Base-by-base conservation (phyloP, 2,888 invertebrate species). In the Xanthorhoe spadicearia region DNA sequence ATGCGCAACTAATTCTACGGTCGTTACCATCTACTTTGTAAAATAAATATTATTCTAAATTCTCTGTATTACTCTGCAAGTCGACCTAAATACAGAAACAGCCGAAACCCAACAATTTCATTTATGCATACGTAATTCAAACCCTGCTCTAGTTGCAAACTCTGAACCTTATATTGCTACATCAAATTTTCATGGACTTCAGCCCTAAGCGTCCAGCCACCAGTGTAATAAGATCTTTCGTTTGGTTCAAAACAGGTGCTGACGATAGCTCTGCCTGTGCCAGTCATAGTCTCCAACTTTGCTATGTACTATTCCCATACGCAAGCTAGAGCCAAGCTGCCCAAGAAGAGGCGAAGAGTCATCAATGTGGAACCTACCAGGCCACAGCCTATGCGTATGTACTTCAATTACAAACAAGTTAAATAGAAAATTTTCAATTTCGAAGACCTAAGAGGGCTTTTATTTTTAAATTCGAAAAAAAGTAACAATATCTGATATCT, bases 241-340 rank as follows among this genome's bases (percentile, higher is more conserved):
- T 63, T 60, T 48, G 56, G 53, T 55, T 61, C 15, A 58, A 66
- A 69, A 46, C 79, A 93, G 93, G 93, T 93, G 81, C 94, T 99
- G 81, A 99, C 99, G 86, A 98, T 99, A 93, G 99, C 99, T 83
- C 95, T 99, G 84, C 99, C 99, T 77, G 99, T 99, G 82, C 99
- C 99, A 79, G 99, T 99, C 90, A 99, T 99, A 86, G 99, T 99
- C 77, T 98, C 98, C 92, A 99, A 99, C 94, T 99, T 99, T 93
- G 97, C 98, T 83, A 98, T 98, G 98, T 98, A 97, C 94, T 98
- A 98, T 93, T 97, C 97, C 78, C 98, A 98, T 92, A 98, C 98
- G 81, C 97, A 99, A 95, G 99, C 99, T 74, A 94, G 99, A 83
- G 99, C 99, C 70, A 99, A 99, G 93, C 95, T 99, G 90, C 99